Base-by-base conservation (phyloP, 2,797 vertebrate species). In the Knipowitschia caucasica region DNA sequence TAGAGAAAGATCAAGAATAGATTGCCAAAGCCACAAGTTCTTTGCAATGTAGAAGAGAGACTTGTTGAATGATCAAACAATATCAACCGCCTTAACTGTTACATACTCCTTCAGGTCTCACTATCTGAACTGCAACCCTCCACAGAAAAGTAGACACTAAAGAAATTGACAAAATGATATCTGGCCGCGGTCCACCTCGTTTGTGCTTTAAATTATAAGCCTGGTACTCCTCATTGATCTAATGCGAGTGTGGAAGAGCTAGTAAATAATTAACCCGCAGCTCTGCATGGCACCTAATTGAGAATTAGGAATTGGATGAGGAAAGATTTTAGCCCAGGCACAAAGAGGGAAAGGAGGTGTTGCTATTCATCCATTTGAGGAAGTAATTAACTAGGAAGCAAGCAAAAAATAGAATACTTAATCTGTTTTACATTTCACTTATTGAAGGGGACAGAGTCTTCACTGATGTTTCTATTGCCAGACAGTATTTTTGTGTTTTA, bases 221-320 rank as follows among this genome's bases (percentile, higher is more conserved):
- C 31, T 24, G 38, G 14, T 62, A 7, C 10, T 21, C 17, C 50
- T 65, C 64, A 67, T 64, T 75, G 76, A 78, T 82, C 69, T 40
- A 10, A 49, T 34, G 63, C 53, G 64, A 65, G 66, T 62, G 71
- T 53, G 70, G 75, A 70, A 71, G 78, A 79, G 64, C 40, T 35
- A 53, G 72, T 78, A 67, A 84, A 87, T 84, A 82, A 84, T 84
- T 83, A 84, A 85, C 61, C 3, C 56, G 9, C 64, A 67, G 60
- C 64, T 10, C 68, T 40, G 71, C 50, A 66, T 59, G 66, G 53
- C 61, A 56, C 67, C 76, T 81, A 71, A 85, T 83, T 74, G 75
- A 78, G 69, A 87, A 80, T 83, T 81, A 77, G 76, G 73, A 77
- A 75, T 81, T 69, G 71, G 72, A 83, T 80, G 62, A 57, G 61